phyloP scores from a whole-genome alignment of 2,113 vertebrate species.

The Cromileptes altivelis region DNA sequence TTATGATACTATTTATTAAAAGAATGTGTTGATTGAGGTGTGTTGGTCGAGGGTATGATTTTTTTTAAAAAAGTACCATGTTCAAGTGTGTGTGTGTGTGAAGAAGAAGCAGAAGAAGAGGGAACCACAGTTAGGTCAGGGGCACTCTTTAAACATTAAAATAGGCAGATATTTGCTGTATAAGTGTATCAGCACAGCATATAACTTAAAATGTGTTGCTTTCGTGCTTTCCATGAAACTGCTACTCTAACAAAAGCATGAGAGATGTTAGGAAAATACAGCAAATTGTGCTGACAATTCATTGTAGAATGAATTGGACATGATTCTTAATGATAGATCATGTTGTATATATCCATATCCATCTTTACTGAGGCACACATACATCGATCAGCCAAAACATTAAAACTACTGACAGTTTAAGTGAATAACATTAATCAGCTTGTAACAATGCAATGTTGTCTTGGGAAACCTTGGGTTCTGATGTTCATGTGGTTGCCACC shows the following conservation, averaged over 20 bases:
- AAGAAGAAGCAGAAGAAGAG: too few relatives aligned
- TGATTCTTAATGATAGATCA: too few relatives aligned
- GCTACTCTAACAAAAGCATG: not conserved
- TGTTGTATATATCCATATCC: not conserved
- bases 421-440: too few relatives aligned
- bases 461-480: too few relatives aligned
- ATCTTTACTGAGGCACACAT: not conserved
- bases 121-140: not conserved
- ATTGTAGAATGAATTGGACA: not conserved
- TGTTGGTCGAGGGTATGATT: conserved; percentile 20
- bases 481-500: too few relatives aligned
- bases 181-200: not conserved
- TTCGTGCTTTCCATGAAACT: not conserved
- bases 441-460: too few relatives aligned
- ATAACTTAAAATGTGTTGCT: not conserved
- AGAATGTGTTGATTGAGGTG: conserved; percentile 66
- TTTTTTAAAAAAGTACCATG: not conserved
- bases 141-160: not conserved
- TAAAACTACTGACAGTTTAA: too few relatives aligned
- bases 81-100: not conserved
- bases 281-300: not conserved
- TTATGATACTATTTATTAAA: conserved; percentile 78
- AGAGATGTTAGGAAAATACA: not conserved
- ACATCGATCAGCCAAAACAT: too few relatives aligned
- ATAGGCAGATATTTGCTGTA: not conserved